Evolutionary conservation across 2,797 vertebrate genomes (phyloP).

Genomic region (Sparus aurata): DNA sequence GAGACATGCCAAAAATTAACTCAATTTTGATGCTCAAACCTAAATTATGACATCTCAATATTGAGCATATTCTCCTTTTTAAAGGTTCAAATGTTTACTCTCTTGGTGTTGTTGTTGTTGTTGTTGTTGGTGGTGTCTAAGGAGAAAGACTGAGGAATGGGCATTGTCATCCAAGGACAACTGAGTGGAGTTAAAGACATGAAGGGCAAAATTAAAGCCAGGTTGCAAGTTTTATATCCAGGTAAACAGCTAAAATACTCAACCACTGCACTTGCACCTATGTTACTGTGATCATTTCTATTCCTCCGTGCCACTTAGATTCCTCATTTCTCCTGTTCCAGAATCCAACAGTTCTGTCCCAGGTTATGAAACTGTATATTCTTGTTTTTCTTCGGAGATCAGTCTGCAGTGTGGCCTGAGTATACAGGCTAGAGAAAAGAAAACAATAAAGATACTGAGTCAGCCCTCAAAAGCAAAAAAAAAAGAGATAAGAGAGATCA

Average conservation of each 20-base stretch:
- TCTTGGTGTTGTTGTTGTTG: slow-evolving; percentile 6
- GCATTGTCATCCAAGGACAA: background rate
- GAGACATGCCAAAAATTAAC: background rate
- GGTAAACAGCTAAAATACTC: slow-evolving; percentile 14
- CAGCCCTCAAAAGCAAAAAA: slow-evolving; percentile 1
- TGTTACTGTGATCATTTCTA: slow-evolving; percentile 1
- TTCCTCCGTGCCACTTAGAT: slow-evolving; percentile 5
- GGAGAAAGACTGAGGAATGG: slow-evolving; percentile 2
- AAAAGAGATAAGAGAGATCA: slow-evolving; percentile 18
- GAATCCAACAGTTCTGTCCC: slow-evolving; percentile 28
- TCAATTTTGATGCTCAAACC: background rate
- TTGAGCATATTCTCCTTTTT: background rate
- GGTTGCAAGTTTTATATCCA: slow-evolving; percentile 16
- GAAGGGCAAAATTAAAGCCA: slow-evolving; percentile 23
- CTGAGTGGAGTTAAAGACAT: slow-evolving; percentile 11
- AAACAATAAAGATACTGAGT: slow-evolving; percentile 36
- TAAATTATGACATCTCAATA: slow-evolving; percentile 14
- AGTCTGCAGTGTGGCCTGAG: slow-evolving; percentile 11
- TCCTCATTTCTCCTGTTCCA: slow-evolving; percentile 25
- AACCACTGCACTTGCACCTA: slow-evolving; percentile 11
- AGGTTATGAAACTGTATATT: slow-evolving; percentile 25
- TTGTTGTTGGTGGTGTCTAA: too few species aligned
- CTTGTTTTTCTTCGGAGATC: slow-evolving; percentile 21
- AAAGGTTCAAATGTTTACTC: background rate
- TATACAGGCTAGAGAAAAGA: slow-evolving; percentile 1